These are phyloP conservation scores for Aspidiotus rigidus DNA, from an alignment of 2,888 invertebrate species.

Conservation along the genomic window DNA sequence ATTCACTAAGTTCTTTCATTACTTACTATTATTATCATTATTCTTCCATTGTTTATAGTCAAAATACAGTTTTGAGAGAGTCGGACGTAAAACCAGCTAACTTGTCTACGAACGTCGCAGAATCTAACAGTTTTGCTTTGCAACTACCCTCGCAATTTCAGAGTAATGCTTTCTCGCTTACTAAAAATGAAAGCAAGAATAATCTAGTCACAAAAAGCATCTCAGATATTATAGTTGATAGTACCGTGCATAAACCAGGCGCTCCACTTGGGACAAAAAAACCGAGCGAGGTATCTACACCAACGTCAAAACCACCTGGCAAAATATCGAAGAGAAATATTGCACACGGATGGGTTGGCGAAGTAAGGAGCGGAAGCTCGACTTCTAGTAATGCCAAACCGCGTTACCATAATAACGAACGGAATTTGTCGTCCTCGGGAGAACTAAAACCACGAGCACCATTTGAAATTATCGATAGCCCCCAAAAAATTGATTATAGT, in stretches of 20 bases:
- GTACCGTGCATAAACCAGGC: neutral
- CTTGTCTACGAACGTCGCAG: too few relatives aligned
- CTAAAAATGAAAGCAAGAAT: neutral
- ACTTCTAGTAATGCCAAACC: neutral
- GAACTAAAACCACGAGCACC: neutral
- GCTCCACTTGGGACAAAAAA: neutral
- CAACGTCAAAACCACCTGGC: neutral
- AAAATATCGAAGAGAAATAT: neutral
- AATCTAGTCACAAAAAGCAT: slow-evolving; percentile 11
- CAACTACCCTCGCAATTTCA: slow-evolving; percentile 27
- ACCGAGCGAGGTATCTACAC: neutral
- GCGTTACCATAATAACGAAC: neutral
- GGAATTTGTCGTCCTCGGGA: neutral
- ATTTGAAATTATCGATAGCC: neutral
- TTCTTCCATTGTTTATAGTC: neutral
- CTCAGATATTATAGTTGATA: neutral
- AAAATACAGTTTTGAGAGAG: neutral
- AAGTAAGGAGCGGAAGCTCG: neutral
- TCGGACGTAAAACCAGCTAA: neutral
- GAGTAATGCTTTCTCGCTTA: neutral
- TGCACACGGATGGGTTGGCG: neutral
- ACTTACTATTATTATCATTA: neutral
- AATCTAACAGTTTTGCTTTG: neutral
- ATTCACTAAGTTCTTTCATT: neutral
- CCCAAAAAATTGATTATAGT: neutral